Evolutionary conservation across 92 coral and sea anemone genomes (phyloP), one percentile per base, ranked within the genome.

Genomic region (Porites cylindrica): DNA sequence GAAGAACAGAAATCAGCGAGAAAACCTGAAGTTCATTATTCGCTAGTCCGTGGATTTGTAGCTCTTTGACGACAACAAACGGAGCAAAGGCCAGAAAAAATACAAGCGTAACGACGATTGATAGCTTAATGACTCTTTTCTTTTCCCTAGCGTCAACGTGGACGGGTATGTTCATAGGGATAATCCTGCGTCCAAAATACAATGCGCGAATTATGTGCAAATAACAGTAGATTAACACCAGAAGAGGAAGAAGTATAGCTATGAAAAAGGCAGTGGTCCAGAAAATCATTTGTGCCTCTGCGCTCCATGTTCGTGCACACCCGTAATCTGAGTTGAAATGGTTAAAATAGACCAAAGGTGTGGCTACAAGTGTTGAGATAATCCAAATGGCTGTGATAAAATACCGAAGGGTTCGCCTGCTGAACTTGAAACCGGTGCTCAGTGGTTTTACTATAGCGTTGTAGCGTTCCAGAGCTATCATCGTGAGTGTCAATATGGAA

Each of bases 391-490:
- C 80, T 1, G 19, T 54, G 66, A 75, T 62, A 10, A 83, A 73
- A 83, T 61, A 83, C 10, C 66, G 20, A 50, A 63, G 21, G 6
- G 87, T 51, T 1, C 64, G 72, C 52, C 51, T 83, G 21, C 29
- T 51, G 10, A 74, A 83, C 72, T 83, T 83, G 53, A 64, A 52
- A 16, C 87, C 73, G 11, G 12, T 50, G 24, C 63, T 61, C 32
- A 83, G 16, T 21, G 87, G 87, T 60, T 83, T 83, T 6, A 83
- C 87, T n/a, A 83, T 75, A 7, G 74, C 87, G 47, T 51, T 62
- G 64, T 83, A 83, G 16, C 87, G 87, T 51, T 83, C 87, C 72
- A 83, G 12, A 17, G 87, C 87, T 26, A 83, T 75, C 26, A 74
- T 53, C 4, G 74, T 74, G 18, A 83, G 80, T 1, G 73, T 83